Evolutionary conservation across 2,888 invertebrate species (phyloP), one percentile per base, ranked within the genome.

Genomic region (Apotomis betuletana): DNA sequence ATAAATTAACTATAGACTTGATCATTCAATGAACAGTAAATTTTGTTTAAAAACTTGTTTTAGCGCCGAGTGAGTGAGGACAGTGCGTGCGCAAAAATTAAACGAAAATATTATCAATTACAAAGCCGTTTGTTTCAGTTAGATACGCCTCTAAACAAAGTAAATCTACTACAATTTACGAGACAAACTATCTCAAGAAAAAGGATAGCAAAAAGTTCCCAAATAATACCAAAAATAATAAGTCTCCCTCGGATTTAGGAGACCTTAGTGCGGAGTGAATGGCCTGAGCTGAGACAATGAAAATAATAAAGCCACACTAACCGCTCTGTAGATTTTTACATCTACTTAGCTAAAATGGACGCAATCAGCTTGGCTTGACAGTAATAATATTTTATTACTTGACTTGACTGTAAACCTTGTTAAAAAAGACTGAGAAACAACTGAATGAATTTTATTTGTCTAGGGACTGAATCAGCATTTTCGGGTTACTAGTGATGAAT

Each of bases 241-340:
- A 58, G 9, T 62, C 62, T n/a, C 51, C 51, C 4, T 12, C 10
- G 63, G 13, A 52, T 54, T 41, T 52, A 52, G 38, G 41, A 15
- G 0, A 63, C 38, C 27, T 41, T 10, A 52, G 13, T 63, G 41
- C 36, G 9, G 38, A 52, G 63, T 13, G 63, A 63, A 63, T 3
- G 63, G 52, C 62, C 62, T 27, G 27, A 4, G 5, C 41, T 63
- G 13, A 52, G 63, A 63, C 41, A 63, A 52, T 63, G 52, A 41
- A 63, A 63, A 3, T 2, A 38, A 63, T 38, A 38, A 41, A 13
- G 38, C 41, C 63, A 54, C 52, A 63, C n/a, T 52, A 38, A 52
- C 52, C 51, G 52, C 62, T 13, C 38, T 46, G n/a, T 36, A 38
- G 36, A 52, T 13, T 12, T 49, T 10, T 27, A 12, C 41, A 49